Base-by-base conservation (phyloP, 2,797 vertebrate genomes). In the Thamnophis elegans region DNA sequence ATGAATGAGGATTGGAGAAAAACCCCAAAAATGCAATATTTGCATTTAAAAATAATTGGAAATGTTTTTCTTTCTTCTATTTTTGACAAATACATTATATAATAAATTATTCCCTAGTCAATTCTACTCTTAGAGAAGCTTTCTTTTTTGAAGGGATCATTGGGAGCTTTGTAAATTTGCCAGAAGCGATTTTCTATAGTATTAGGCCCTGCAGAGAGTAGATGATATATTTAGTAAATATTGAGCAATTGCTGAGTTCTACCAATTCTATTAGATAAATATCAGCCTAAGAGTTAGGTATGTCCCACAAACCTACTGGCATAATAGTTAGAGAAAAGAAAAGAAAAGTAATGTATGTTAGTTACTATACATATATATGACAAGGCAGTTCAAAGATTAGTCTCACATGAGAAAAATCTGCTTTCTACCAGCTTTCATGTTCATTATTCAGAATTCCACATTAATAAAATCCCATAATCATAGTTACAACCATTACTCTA, bases 391-490 rank as follows among this genome's bases (percentile, higher is more conserved):
- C 36, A 82, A 28, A 54, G 10, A 88, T 91, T 28, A 32, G 11
- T 62, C 56, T 90, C 0, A 25, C 0, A 0, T 28, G 59, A 87
- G 85, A 59, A 3, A 53, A 90, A 91, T 85, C 87, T 85, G 90
- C 89, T 58, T 91, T 90, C 60, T 94, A 93, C 58, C 91, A 93
- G 13, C 87, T 11, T 94, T 87, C 82, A 86, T 93, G 16, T 93
- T 93, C 94, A 42, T 93, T 92, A 91, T 56, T 91, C 56, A 88
- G 22, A 88, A 91, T 85, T 90, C 47, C 12, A 88, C 26, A 1
- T 36, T n/a, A 87, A 55, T 6, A n/a, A 53, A 62, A 85, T 54
- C 88, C 51, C 86, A 85, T 91, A 5, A 92, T 91, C 86, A 85
- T 91, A 7, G 91, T 91, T 60, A 91, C 6, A 78, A 65, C 25